Evolutionary conservation across 1,140 invertebrate species (phyloP).

Genomic region (Drosophila hydei): DNA sequence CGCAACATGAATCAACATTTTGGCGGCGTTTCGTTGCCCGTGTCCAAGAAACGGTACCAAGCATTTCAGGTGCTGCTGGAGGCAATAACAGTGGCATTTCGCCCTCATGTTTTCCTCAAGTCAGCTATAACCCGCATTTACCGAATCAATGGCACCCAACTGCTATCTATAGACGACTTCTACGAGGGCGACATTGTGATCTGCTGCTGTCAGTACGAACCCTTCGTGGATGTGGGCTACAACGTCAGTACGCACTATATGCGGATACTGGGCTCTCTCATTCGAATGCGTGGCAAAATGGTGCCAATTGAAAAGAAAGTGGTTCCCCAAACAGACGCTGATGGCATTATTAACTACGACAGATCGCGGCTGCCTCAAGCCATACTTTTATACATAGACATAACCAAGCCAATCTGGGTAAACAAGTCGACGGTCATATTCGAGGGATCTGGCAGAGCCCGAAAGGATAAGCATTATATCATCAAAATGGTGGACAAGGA

Average conservation of each 20-base stretch:
- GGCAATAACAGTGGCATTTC: constrained; percentile 17
- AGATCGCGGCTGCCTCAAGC: constrained; percentile 2
- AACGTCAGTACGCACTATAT: constrained; percentile 8
- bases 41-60: constrained; percentile 17
- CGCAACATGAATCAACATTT: constrained; percentile 34
- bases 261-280: not conserved
- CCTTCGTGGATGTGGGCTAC: constrained; percentile 17
- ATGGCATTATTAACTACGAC: not conserved
- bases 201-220: constrained; percentile 37
- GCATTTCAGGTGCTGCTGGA: constrained; percentile 8
- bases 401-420: not conserved
- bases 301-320: not conserved
- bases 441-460: not conserved
- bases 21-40: constrained; percentile 13
- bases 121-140: constrained; percentile 31
- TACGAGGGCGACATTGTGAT: constrained; percentile 28
- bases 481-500: constrained; percentile 33
- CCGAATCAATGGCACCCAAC: constrained; percentile 25
- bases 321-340: too few relatives aligned
- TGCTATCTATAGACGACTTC: constrained; percentile 9
- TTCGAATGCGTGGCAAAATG: not conserved
- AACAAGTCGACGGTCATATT: constrained; percentile 5
- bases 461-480: not conserved
- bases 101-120: not conserved
- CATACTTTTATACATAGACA: constrained; percentile 11